A percentile compares a stretch with the other conserved stretches of the same genome.
These are phyloP conservation scores for Caenorhabditis sp. DNA, from an alignment of 2,888 invertebrate species.

Conservation along the genomic window DNA sequence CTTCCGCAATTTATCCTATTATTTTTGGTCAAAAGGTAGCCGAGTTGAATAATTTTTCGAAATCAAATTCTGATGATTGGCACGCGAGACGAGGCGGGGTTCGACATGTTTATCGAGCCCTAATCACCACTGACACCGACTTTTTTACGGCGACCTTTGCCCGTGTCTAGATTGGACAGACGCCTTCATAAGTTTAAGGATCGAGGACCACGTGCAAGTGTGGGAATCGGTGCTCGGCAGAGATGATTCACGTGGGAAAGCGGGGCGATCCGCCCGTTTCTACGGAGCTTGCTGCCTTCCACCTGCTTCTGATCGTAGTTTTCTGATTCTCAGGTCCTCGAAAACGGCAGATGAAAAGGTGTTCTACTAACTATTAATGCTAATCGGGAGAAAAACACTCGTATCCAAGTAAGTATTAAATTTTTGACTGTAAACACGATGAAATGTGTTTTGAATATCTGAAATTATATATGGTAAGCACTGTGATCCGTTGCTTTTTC, in stretches of 20 bases:
- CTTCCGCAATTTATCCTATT: too few species aligned
- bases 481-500: background rate
- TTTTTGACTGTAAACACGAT: background rate
- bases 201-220: background rate
- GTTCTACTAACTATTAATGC: background rate
- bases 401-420: too few species aligned
- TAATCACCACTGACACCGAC: too few species aligned
- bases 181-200: background rate
- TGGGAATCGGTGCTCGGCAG: slow-evolving; percentile 2
- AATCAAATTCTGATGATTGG: slow-evolving; percentile 17
- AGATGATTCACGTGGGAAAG: background rate
- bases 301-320: background rate
- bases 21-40: slow-evolving; percentile 6
- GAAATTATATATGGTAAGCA: background rate
- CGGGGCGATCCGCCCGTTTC: background rate
- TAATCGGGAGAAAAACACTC: background rate
- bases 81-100: background rate
- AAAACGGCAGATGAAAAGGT: background rate
- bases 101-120: slow-evolving; percentile 2
- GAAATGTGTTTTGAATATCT: background rate
- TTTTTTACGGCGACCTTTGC: background rate
- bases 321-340: background rate
- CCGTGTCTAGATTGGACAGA: background rate
- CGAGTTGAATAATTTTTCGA: background rate
- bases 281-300: too few species aligned